Evolutionary conservation across 2,797 vertebrate genomes (phyloP), one percentile per base, ranked within the genome.

Genomic region (Limnodromus scolopaceus): DNA sequence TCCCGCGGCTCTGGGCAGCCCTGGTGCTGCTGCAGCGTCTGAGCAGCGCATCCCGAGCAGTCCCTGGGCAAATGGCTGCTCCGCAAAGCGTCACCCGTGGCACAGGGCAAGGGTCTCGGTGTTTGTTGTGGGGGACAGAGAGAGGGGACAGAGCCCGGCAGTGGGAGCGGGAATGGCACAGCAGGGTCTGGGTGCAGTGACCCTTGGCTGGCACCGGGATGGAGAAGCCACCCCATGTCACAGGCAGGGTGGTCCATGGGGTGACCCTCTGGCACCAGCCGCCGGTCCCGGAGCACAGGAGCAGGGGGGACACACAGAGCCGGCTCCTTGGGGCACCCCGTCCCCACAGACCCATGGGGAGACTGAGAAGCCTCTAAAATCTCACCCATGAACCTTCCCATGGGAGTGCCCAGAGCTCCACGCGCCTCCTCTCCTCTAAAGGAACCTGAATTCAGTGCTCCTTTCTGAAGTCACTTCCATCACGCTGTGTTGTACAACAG

Each of bases 61-160:
- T 0, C 0, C 24, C 0, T 0, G 1, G 61, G 57, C 3, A 4
- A 72, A 39, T 8, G 2, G 8, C 28, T 55, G 81, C 4, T 22
- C 54, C 7, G 7, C 4, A 1, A 4, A 16, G 20, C 5, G 3
- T 51, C 43, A 3, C 27, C 61, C 5, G 12, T 0, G 16, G 9
- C 57, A 16, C n/a, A 5, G 38, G 9, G 43, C 2, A 8, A 48
- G 43, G 1, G 24, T 12, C 49, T 3, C 22, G 25, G 14, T 5
- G 5, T 14, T 3, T 7, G 27, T 38, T 30, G 45, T 27, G 7
- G 63, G 22, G 65, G 19, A 18, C 3, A 10, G 4, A 0, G 3
- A 8, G 14, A 25, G 28, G 65, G 30, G 34, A 12, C 23, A 8
- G n/a, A 36, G 58, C 57, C 51, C 0, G 2, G 41, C 30, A 20